Conservation (phyloP, 1,140 invertebrate species). For the Brachionus rubens region DNA sequence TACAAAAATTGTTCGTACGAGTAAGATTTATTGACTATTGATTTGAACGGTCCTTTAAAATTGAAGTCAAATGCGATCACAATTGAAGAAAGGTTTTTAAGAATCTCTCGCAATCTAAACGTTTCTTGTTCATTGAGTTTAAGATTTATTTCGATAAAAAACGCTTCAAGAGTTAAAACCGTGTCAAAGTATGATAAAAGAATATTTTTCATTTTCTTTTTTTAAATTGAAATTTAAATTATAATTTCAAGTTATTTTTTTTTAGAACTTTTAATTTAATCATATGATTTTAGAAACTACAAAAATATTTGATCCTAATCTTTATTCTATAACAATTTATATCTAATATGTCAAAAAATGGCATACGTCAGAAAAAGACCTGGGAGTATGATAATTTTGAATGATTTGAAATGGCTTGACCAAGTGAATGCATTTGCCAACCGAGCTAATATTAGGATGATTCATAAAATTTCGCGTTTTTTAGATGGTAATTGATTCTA, state of each 20-base stretch:
- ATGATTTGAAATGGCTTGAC: no score
- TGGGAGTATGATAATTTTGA: no score
- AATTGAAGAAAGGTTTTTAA: constrained; percentile 17
- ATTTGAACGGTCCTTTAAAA: constrained; percentile 34
- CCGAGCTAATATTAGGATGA: no score
- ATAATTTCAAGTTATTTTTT: background rate
- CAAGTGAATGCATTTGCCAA: no score
- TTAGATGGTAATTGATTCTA: no score
- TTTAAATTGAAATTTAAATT: background rate
- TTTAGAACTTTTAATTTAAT: no score
- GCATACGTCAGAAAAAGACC: no score
- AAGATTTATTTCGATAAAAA: constrained; percentile 33
- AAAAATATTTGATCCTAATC: no score
- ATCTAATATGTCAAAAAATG: no score
- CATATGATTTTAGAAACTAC: no score
- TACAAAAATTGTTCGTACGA: constrained; percentile 33
- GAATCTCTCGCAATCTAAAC: background rate
- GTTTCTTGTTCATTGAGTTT: constrained; percentile 8
- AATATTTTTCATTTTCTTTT: constrained; percentile 43
- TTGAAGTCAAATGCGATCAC: constrained; percentile 31
- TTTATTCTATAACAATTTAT: no score
- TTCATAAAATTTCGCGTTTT: no score
- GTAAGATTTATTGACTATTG: background rate
- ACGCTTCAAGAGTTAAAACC: constrained; percentile 6
- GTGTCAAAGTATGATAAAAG: constrained; percentile 19